Evolutionary conservation across 2,888 invertebrate species (phyloP), one percentile per base, ranked within the genome.

Genomic region (Caenorhabditis sp.): DNA sequence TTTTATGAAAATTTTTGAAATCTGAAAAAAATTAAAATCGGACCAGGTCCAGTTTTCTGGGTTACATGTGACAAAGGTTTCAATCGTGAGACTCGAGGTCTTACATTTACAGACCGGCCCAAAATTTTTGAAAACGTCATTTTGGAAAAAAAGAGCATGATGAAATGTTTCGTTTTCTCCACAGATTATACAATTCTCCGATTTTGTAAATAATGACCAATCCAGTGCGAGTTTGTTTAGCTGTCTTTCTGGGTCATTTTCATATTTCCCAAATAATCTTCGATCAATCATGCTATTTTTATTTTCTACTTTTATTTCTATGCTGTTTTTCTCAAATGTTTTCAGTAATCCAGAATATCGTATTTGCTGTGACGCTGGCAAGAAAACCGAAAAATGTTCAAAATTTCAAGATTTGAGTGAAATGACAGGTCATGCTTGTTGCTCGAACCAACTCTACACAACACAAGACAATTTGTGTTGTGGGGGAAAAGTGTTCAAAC

Each of bases 391-490:
- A 31, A 68, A 64, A 24, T 81, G 81, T 60, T 62, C 67, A 19
- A 66, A 61, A 12, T 83, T 74, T 60, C 55, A 62, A 14, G 64
- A 77, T 31, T 55, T 67, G 4, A 75, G 76, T 37, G 78, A 81
- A n/a, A 67, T 80, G 65, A 79, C 84, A 58, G 84, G 83, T 12
- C 67, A 83, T 36, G 75, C 80, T 8, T 86, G 86, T 66, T 86
- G 86, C 58, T 82, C 76, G 23, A 57, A 54, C 26, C 63, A 75
- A 43, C 80, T 83, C 17, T 84, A 82, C 68, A 86, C 86, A 69
- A 76, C 82, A n/a, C 83, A 80, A 66, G 81, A 71, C 24, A 71
- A 81, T 54, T 68, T 86, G 43, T 86, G 86, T 58, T 86, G 86
- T 66, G 70, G 76, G 17, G 79, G 76, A 50, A 81, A 64, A 19